These are phyloP conservation scores for Himalopsyche phryganea DNA, from an alignment of 1,140 invertebrate genomes.

Conservation along the genomic window DNA sequence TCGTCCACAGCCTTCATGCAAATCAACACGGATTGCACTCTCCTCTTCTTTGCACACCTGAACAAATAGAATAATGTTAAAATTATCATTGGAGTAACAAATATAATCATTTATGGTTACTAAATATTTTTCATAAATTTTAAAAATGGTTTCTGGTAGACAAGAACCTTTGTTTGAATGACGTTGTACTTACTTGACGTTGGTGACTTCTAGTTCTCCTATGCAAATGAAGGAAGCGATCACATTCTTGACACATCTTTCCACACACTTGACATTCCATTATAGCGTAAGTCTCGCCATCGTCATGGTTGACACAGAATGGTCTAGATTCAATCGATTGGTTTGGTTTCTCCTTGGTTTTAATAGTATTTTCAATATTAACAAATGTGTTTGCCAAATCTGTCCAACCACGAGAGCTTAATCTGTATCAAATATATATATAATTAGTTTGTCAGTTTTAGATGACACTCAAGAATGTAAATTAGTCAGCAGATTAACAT, in stretches of 20 bases:
- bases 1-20: constrained; percentile 93
- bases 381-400: constrained; percentile 1
- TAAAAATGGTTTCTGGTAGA: background rate
- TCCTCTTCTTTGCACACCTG: constrained; percentile 92
- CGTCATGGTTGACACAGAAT: constrained; percentile 94
- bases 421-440: background rate
- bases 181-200: constrained; percentile 63
- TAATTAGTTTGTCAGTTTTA: too few relatives aligned
- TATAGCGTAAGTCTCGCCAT: constrained; percentile 89
- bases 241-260: constrained; percentile 92
- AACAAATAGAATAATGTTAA: constrained; percentile 1
- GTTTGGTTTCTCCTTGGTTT: background rate
- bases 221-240: constrained; percentile 90
- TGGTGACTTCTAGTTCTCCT: constrained; percentile 81
- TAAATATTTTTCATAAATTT: too few relatives aligned
- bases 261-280: constrained; percentile 90
- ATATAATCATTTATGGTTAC: background rate
- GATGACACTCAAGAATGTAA: too few relatives aligned
- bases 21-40: constrained; percentile 87
- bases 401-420: background rate
- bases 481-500: too few relatives aligned
- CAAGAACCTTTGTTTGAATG: background rate
- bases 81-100: background rate
- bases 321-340: constrained; percentile 39
- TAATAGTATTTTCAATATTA: background rate